Conservation (phyloP, 1,140 invertebrate genomes). For the Bombus difficillimus region DNA sequence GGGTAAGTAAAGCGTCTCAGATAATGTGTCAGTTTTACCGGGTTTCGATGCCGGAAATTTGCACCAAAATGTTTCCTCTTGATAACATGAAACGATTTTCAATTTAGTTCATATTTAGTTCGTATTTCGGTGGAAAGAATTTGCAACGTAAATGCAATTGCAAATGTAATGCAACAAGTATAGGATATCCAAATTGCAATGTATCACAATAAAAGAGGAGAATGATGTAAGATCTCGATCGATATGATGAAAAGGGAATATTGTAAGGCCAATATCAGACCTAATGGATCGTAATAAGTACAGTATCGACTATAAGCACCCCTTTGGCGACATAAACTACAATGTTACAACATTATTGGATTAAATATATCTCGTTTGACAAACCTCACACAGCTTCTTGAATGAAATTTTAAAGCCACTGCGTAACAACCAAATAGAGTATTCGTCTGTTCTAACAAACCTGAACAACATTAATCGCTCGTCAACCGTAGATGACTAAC, state of each 20-base stretch:
- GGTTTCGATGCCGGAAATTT: not conserved
- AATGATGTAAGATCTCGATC: no score
- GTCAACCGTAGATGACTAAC: not conserved
- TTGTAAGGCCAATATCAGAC: no score
- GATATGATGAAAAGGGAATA: no score
- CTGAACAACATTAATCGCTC: constrained; percentile 1
- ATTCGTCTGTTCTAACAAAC: not conserved
- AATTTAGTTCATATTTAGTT: no score
- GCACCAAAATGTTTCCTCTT: not conserved
- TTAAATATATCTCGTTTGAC: not conserved
- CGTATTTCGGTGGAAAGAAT: no score
- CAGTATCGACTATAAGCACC: no score
- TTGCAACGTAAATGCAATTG: no score
- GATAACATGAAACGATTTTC: not conserved
- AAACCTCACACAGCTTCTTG: not conserved
- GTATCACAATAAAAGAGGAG: no score
- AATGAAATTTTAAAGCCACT: not conserved
- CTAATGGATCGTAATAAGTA: no score
- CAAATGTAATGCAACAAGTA: no score
- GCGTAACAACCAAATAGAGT: not conserved
- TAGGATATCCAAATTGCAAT: no score
- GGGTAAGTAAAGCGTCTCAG: not conserved
- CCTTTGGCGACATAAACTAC: not conserved
- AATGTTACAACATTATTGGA: not conserved
- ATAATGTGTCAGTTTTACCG: not conserved